phyloP scores from a whole-genome alignment of 2,888 invertebrate species.

The Hemistola chrysoprasaria region DNA sequence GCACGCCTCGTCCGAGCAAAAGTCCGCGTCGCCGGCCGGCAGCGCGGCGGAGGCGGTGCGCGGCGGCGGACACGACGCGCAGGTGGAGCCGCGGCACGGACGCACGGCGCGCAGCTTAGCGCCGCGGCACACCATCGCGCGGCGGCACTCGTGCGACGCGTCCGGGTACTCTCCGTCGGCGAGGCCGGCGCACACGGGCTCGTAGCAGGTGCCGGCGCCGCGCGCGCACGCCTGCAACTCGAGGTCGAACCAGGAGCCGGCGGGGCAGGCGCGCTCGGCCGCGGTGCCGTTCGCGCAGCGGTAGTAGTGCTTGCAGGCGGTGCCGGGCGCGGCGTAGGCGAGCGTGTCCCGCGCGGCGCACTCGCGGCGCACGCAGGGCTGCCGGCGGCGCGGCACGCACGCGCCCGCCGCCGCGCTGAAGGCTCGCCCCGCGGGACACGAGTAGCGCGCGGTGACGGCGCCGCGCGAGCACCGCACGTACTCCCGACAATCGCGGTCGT shows the following conservation, averaged over 20 bases:
- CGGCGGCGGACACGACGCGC: slow-evolving; percentile 63
- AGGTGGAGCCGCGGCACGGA: slow-evolving; percentile 53
- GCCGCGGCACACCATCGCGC: slow-evolving; percentile 73
- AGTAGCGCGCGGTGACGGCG: slow-evolving; percentile 50
- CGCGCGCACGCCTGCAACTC: slow-evolving; percentile 77
- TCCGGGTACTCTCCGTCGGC: slow-evolving; percentile 82
- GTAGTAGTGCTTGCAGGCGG: slow-evolving; percentile 82
- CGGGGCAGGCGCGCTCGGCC: slow-evolving; percentile 73
- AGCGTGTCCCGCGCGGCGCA: slow-evolving; percentile 59
- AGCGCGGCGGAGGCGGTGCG: slow-evolving; percentile 65
- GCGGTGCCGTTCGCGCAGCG: slow-evolving; percentile 77
- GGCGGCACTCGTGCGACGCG: slow-evolving; percentile 80
- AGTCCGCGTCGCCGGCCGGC: slow-evolving; percentile 77
- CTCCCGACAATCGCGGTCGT: slow-evolving; percentile 66
- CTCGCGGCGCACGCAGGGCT: slow-evolving; percentile 62
- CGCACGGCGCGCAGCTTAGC: slow-evolving; percentile 63
- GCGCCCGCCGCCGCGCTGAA: slow-evolving; percentile 69
- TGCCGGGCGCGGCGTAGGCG: slow-evolving; percentile 80
- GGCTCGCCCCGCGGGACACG: slow-evolving; percentile 60
- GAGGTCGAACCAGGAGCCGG: slow-evolving; percentile 80
- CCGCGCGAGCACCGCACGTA: slow-evolving; percentile 69
- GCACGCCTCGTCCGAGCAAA: slow-evolving; percentile 74
- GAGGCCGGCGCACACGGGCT: slow-evolving; percentile 81
- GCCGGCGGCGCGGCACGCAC: slow-evolving; percentile 59
- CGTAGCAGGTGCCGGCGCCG: slow-evolving; percentile 81